These are phyloP conservation scores for Acrossocheilus fasciatus DNA, from an alignment of 2,797 vertebrate genomes.

Conservation along the genomic window DNA sequence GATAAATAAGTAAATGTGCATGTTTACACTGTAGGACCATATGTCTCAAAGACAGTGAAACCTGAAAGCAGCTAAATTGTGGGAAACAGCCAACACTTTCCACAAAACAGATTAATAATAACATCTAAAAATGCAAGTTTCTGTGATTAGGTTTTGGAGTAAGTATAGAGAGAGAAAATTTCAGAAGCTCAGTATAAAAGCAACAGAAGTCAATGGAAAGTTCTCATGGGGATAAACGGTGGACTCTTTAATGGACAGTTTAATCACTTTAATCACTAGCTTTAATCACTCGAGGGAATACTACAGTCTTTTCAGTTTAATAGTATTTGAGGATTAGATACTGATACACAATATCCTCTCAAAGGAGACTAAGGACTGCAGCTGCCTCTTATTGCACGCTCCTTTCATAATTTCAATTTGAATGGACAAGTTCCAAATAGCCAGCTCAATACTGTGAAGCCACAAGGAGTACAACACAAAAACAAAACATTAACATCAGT, in stretches of 20 bases:
- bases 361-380: background rate
- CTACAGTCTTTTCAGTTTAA: background rate
- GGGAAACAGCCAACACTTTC: background rate
- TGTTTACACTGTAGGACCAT: too few relatives aligned
- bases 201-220: background rate
- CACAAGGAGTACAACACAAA: background rate
- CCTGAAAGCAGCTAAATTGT: background rate
- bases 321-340: background rate
- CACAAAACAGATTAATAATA: too few relatives aligned
- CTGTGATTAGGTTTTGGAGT: background rate
- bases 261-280: background rate
- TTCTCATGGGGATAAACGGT: background rate
- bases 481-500: background rate
- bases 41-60: background rate
- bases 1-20: too few relatives aligned
- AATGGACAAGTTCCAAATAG: background rate
- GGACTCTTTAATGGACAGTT: too few relatives aligned
- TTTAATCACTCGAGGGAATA: background rate
- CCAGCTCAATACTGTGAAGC: background rate
- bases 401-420: too few relatives aligned
- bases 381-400: too few relatives aligned
- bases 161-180: background rate
- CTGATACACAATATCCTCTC: background rate
- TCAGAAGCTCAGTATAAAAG: background rate
- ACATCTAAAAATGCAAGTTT: background rate